Evolutionary conservation across 1,140 invertebrate species (phyloP).

Genomic region (Argopecten irradians): DNA sequence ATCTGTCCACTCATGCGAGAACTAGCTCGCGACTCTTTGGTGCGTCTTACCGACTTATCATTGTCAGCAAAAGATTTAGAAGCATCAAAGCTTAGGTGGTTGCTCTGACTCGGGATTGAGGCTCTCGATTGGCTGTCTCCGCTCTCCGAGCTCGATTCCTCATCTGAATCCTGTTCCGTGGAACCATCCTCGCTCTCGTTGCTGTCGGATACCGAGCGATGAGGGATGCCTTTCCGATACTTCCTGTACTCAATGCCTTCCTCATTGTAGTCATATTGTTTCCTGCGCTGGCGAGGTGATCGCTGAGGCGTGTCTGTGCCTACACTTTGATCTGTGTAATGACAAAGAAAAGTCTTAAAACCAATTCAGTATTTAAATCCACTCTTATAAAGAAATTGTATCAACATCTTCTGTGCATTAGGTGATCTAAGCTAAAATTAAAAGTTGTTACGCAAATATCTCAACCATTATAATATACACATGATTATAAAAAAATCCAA

Average conservation of each 20-base stretch:
- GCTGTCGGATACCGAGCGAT: not conserved
- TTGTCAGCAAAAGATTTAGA: slow-evolving; percentile 3
- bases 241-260: not conserved
- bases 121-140: not conserved
- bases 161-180: not conserved
- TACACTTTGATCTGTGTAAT: slow-evolving; percentile 8
- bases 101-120: slow-evolving; percentile 39
- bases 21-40: not conserved
- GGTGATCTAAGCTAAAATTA: no score
- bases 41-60: not conserved
- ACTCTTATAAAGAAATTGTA: no score
- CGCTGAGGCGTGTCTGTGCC: not conserved
- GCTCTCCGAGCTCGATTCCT: slow-evolving; percentile 24
- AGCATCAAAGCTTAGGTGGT: slow-evolving; percentile 28
- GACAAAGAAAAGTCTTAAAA: no score
- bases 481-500: no score
- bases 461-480: no score
- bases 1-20: not conserved
- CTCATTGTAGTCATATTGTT: not conserved
- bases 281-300: not conserved
- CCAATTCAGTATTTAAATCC: no score
- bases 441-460: no score
- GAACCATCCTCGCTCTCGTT: slow-evolving; percentile 28
- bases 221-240: not conserved
- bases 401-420: no score